Conservation (phyloP, 2,113 vertebrate species). For the Clinocottus analis region DNA sequence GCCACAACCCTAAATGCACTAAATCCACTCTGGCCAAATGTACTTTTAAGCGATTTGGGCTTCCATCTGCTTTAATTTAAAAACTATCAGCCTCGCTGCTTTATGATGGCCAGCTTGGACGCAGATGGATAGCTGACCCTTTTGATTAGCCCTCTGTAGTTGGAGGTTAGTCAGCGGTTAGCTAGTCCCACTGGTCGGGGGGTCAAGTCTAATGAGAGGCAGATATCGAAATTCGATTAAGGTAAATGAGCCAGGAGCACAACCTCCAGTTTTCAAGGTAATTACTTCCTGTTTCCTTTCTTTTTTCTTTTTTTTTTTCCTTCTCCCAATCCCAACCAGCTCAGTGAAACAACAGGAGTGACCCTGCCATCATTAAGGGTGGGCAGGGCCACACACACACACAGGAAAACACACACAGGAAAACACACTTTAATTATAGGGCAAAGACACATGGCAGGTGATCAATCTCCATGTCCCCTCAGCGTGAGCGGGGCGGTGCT, state of each 20-base stretch:
- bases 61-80: conserved; percentile 59
- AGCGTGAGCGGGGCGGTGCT: conserved; percentile 34
- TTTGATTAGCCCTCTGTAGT: conserved; percentile 76
- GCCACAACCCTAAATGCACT: conserved; percentile 20
- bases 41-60: conserved; percentile 21
- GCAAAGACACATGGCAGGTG: conserved; percentile 69
- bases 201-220: conserved; percentile 83
- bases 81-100: conserved; percentile 7
- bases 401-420: conserved; percentile 36
- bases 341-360: conserved; percentile 58
- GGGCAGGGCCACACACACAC: conserved; percentile 49
- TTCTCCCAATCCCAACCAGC: conserved; percentile 45
- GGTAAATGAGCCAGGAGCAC: conserved; percentile 85
- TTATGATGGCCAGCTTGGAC: conserved; percentile 48
- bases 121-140: conserved; percentile 54
- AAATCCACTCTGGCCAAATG: conserved; percentile 7
- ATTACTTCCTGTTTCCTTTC: conserved; percentile 85
- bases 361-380: conserved; percentile 78
- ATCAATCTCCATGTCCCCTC: conserved; percentile 73
- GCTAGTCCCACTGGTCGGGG: conserved; percentile 69
- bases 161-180: conserved; percentile 73
- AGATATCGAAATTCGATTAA: conserved; percentile 90
- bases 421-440: conserved; percentile 75
- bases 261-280: conserved; percentile 87
- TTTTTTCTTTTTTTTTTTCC: conserved; percentile 36